Conservation (phyloP, 2,797 vertebrate genomes). For the Catharus ustulatus region DNA sequence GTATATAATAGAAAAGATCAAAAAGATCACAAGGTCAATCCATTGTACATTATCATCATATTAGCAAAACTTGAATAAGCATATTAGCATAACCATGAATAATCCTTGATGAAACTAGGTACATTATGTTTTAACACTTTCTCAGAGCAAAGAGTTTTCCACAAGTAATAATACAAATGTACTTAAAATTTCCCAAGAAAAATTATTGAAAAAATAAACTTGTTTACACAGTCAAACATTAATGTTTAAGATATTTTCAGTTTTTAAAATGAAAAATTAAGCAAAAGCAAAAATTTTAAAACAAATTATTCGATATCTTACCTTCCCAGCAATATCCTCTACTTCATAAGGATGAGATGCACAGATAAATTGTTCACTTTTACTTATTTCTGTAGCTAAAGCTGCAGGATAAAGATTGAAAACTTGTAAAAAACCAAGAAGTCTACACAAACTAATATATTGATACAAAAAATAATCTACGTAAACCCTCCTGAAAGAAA, state of each 20-base stretch:
- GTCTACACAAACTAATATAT: not conserved
- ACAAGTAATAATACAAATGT: not conserved
- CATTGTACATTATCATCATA: not conserved
- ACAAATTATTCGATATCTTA: not conserved
- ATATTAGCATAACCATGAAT: not conserved
- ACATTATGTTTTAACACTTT: not conserved
- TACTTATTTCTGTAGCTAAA: not conserved
- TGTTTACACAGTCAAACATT: not conserved
- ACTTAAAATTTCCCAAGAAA: not conserved
- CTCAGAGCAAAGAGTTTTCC: not conserved
- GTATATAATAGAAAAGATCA: not conserved
- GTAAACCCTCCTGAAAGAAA: not conserved
- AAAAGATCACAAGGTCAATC: not conserved
- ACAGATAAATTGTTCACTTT: not conserved
- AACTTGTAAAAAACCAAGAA: not conserved
- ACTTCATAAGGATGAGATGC: not conserved
- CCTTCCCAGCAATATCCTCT: not conserved
- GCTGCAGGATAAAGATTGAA: not conserved
- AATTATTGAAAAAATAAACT: not conserved
- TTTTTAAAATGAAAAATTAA: not conserved
- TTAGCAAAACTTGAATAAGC: not conserved
- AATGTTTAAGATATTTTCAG: not conserved
- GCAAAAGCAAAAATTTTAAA: accelerated
- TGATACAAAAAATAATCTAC: not conserved
- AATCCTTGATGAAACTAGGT: not conserved